Base-by-base conservation (phyloP, 2,888 invertebrate genomes). In the Rhagium mordax region DNA sequence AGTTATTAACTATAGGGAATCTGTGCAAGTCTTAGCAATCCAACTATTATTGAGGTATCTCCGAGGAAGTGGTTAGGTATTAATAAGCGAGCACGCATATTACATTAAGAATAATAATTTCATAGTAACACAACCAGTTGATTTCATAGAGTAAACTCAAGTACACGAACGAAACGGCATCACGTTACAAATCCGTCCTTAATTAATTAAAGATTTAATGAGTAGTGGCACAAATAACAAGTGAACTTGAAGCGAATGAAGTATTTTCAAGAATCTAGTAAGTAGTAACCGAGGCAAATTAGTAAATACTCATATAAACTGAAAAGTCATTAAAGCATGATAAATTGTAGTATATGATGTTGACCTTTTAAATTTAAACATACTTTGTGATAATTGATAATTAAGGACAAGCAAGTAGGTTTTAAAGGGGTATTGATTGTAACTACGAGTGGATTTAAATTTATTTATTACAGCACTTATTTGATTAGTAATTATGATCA, bases 201-300 rank as follows among this genome's bases (percentile, higher is more conserved):
- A 78, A 78, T 78, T 78, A 76, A 78, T 78, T 76, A 74, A 78
- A 78, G 78, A 75, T 78, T 78, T 78, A 78, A 78, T 78, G 75
- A 78, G 76, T 48, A 27, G 18, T 55, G 18, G 59, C 51, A 70
- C 33, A 74, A 59, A 59, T 59, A 59, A 57, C 55, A 15, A 27
- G 55, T 5, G n/a, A 41, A 41, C 41, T n/a, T 41, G 41, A 41
- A n/a, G n/a, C 41, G 41, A 13, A 3, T 13, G 41, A 41, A 41
- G 41, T 41, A 10, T 41, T 41, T 41, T 41, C 41, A 41, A 41
- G 41, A 41, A 41, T 41, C n/a, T 41, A 41, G n/a, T 41, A 41
- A 41, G 41, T 4, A 10, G 3, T 41, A n/a, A 41, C 41, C n/a
- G 41, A 41, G n/a, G n/a, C n/a, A 41, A 41, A 41, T 41, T 41